Evolutionary conservation across 2,797 vertebrate genomes (phyloP).

Genomic region (Coracias cyanogaster): DNA sequence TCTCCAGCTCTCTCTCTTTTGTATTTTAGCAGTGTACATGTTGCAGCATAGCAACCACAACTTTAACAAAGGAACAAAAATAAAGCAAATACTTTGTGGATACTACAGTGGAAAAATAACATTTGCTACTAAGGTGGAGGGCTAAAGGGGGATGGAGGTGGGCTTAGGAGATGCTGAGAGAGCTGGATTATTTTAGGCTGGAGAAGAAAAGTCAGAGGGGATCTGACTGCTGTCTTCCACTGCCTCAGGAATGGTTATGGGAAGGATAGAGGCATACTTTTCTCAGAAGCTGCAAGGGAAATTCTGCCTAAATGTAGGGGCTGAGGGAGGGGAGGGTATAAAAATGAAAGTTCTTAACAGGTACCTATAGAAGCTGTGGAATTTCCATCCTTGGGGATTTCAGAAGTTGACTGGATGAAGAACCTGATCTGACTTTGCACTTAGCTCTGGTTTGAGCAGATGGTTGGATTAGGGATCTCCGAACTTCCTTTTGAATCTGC

Average conservation of each 20-base stretch:
- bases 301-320: not conserved
- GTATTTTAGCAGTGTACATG: not conserved
- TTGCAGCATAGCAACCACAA: conserved; percentile 4
- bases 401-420: not conserved
- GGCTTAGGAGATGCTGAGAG: not conserved
- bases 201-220: not conserved
- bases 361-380: not conserved
- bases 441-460: not conserved
- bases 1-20: not conserved
- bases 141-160: not conserved
- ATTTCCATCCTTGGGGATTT: not conserved
- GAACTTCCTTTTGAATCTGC: not conserved
- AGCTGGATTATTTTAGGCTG: not conserved
- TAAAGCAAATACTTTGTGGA: not conserved
- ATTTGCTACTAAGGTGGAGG: not conserved
- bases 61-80: not conserved
- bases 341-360: not conserved
- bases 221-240: not conserved
- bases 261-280: not conserved
- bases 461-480: not conserved
- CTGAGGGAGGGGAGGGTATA: too few relatives aligned
- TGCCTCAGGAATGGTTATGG: not conserved
- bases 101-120: not conserved
- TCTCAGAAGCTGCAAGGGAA: not conserved
- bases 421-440: not conserved